Evolutionary conservation across 2,888 invertebrate species (phyloP), one percentile per base, ranked within the genome.

Genomic region (Amiota communis): DNA sequence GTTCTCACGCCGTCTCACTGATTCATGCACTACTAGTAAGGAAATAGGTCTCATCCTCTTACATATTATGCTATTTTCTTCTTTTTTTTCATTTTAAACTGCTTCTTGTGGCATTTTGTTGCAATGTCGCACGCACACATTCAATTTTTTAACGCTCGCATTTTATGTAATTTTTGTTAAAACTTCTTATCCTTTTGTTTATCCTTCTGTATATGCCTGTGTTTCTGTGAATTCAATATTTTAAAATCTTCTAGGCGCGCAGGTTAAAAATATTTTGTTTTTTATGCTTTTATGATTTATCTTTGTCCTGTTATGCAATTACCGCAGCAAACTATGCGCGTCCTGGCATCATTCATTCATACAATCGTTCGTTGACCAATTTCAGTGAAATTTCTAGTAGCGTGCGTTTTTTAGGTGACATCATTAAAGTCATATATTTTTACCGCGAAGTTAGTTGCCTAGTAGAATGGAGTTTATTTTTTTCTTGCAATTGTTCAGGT

Each of bases 301-400:
- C 6, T 36, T 36, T 36, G 3, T 1, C 68, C 70, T 73, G 70
- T 76, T 75, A 75, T 71, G 72, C 68, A 76, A 76, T 73, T 70
- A 17, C 73, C 67, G 1, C 36, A 47, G 57, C 56, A 70, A 23
- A 23, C 9, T 20, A 67, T 51, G 49, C 71, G 47, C 36, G 56
- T 72, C 73, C 74, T 72, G 68, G 73, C 74, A 78, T 75, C 64
- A 49, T 36, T 36, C 36, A 36, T 36, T 36, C 36, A 36, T 6
- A 4, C 36, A 6, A 6, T 36, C 6, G 36, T 61, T 73, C 23
- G 69, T 73, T 71, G 67, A 20, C 63, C 63, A 72, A 36, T 76
- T 71, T 70, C 20, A 75, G 69, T 82, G 78, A 75, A 81, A 81
- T 81, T 82, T 85, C 86, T 81, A 84, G 85, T 86, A 86, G 83